Conservation (phyloP, 2,888 invertebrate species). For the Eupithecia pulchellata region DNA sequence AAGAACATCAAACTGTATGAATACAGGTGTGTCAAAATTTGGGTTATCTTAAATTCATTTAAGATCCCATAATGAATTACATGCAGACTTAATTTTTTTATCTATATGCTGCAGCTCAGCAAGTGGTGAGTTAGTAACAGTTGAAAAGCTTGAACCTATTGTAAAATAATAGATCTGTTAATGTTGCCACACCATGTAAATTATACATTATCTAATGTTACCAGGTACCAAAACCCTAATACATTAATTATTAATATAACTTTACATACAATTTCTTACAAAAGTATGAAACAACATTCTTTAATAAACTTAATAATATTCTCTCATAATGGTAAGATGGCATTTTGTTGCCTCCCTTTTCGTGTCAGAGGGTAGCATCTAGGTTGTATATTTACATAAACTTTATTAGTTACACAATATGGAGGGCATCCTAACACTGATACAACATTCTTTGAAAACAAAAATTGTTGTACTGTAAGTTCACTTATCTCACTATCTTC, state of each 20-base stretch:
- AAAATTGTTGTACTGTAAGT: not conserved
- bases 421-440: not conserved
- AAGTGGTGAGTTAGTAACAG: not conserved
- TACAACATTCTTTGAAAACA: not conserved
- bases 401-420: not conserved
- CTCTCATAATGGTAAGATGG: not conserved
- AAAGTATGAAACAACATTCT: slow-evolving; percentile 37
- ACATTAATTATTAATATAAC: not conserved
- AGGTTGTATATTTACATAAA: not conserved
- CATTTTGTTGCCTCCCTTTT: not conserved
- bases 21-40: not conserved
- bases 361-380: not conserved
- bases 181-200: slow-evolving; percentile 5
- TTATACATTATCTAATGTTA: slow-evolving; percentile 1
- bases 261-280: slow-evolving; percentile 22
- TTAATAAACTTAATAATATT: not conserved
- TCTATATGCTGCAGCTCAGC: not conserved
- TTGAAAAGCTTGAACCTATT: too few species aligned
- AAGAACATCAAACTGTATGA: not conserved
- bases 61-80: not conserved
- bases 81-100: not conserved
- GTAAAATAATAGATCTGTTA: too few species aligned
- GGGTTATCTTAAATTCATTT: not conserved
- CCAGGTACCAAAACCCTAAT: slow-evolving; percentile 23
- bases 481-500: not conserved